Evolutionary conservation across 2,113 vertebrate genomes (phyloP), one percentile per base, ranked within the genome.

Genomic region (Vulpes vulpes): DNA sequence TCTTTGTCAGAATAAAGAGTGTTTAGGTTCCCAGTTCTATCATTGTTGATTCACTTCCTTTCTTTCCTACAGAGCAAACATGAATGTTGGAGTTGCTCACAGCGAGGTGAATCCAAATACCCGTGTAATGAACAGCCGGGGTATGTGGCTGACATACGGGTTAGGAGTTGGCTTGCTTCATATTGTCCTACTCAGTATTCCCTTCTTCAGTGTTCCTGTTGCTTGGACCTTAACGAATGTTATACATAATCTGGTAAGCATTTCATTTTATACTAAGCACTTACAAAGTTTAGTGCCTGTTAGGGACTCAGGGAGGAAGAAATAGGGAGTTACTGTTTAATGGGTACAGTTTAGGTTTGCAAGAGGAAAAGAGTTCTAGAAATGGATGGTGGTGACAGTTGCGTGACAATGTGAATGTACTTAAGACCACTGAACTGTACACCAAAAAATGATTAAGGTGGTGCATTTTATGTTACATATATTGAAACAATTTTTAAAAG

Each of bases 81-180:
- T 99, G 99, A 99, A 99, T 9, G 99, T 99, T 95, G 99, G 99
- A 90, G 99, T 99, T 96, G 99, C 99, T 91, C 99, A 99, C 99
- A 99, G 99, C 43, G 99, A 99, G 98, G 99, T 99, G 95, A 99
- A 99, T 98, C 99, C 99, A 78, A 99, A 99, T 98, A 99, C 99
- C 0, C 99, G 99, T 57, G 99, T 99, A 95, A 99, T 99, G 99
- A 99, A 99, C 99, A 99, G 99, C 97, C 99, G 99, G 83, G 99
- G 99, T 90, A 99, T 99, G 99, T 99, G 99, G 99, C 99, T 99
- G 98, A 99, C 99, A 0, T 99, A 99, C 0, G 99, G 99, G 0
- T 98, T 99, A 0, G 99, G 99, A 81, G 99, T 99, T 15, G 99
- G 99, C 96, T 99, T 99, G 94, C 99, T 99, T 98, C 99, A 99